These are phyloP conservation scores for Ylistrum balloti DNA, from an alignment of 1,140 invertebrate species.

Conservation along the genomic window DNA sequence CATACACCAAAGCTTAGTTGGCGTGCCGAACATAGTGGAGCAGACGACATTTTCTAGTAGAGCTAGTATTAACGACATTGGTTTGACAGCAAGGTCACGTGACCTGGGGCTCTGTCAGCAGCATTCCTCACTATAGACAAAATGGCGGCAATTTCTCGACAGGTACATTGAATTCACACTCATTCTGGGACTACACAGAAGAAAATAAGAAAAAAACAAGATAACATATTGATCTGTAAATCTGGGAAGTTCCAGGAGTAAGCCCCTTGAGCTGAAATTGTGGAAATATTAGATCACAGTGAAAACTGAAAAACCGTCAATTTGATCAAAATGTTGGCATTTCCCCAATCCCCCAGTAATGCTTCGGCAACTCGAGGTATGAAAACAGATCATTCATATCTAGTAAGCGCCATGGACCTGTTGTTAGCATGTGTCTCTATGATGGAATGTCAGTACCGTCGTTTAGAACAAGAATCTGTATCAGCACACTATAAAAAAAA, in stretches of 20 bases:
- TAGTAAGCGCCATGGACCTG: not conserved
- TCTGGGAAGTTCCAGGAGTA: not conserved
- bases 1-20: too few relatives aligned
- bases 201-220: not conserved
- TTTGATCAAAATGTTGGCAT: not conserved
- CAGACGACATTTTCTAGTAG: not conserved
- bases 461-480: too few relatives aligned
- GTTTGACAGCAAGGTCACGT: constrained; percentile 30
- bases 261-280: not conserved
- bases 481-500: too few relatives aligned
- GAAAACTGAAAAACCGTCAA: not conserved
- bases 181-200: not conserved
- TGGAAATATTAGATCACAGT: not conserved
- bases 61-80: not conserved
- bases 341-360: not conserved
- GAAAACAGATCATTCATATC: not conserved
- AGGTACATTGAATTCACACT: constrained; percentile 8
- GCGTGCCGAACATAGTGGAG: not conserved
- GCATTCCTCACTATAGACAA: not conserved
- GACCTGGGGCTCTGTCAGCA: not conserved
- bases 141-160: constrained; percentile 11
- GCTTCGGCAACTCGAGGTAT: not conserved
- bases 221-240: not conserved
- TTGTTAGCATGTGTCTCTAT: too few relatives aligned
- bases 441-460: too few relatives aligned